These are phyloP conservation scores for Teleiodes luculella DNA, from an alignment of 2,888 invertebrate species.

Conservation along the genomic window DNA sequence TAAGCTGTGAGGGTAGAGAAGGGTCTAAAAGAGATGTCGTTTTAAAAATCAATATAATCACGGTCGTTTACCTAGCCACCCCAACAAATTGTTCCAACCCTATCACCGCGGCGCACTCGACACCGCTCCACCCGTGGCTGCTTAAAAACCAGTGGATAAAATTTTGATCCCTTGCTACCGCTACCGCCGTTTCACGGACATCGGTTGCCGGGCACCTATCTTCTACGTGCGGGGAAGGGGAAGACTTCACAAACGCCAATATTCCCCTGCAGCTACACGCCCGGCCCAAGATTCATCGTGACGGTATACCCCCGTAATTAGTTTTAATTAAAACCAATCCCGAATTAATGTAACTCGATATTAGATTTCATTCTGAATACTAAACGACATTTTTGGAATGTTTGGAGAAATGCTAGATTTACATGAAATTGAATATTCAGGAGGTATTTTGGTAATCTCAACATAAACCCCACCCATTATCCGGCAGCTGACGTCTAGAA, in stretches of 20 bases:
- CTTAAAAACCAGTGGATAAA: constrained; percentile 70
- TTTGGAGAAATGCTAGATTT: background rate
- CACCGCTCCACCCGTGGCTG: constrained; percentile 49
- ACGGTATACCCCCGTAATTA: constrained; percentile 63
- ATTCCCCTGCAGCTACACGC: constrained; percentile 46
- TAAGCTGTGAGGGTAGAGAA: constrained; percentile 22
- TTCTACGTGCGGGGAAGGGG: constrained; percentile 62
- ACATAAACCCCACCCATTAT: constrained; percentile 25
- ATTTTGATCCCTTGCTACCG: constrained; percentile 56
- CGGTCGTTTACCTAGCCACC: constrained; percentile 68
- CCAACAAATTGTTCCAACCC: constrained; percentile 69
- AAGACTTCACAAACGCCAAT: constrained; percentile 61
- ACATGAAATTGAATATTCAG: constrained; percentile 25
- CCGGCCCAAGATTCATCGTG: constrained; percentile 54
- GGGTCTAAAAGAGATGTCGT: constrained; percentile 51
- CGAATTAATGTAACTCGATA: constrained; percentile 46
- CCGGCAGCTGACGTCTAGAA: constrained; percentile 4
- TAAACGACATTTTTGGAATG: background rate
- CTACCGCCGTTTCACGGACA: constrained; percentile 33
- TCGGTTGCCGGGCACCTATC: constrained; percentile 52
- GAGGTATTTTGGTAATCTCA: constrained; percentile 15
- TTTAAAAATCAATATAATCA: constrained; percentile 73
- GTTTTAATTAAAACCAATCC: constrained; percentile 70
- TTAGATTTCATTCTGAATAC: constrained; percentile 14
- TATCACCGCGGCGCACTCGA: constrained; percentile 46